Base-by-base conservation (phyloP, 2,888 invertebrate genomes). In the Ennomos fuscantarius region DNA sequence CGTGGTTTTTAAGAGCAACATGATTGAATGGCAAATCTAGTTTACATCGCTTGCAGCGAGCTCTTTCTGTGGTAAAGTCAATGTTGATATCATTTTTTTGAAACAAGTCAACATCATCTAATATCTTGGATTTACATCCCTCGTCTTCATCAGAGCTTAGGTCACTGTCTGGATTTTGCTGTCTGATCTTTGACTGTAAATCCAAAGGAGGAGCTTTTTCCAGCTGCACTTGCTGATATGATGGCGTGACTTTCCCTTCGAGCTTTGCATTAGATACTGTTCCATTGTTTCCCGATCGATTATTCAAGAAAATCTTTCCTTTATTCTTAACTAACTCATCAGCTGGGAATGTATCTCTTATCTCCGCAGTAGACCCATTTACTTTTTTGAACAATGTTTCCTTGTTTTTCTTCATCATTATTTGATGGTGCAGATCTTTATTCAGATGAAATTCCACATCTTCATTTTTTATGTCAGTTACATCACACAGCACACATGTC, bases 51-150 rank as follows among this genome's bases (percentile, higher is more conserved):
- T 34, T 52, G 40, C 57, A 57, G 13, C 37, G 11, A 8, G 74
- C 82, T 0, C 60, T 66, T 3, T 58, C 54, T 0, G 32, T 56
- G 10, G 70, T 72, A 11, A 80, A 68, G 54, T 81, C 68, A 1
- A 83, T 63, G 3, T 65, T 70, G 1, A 84, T 68, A 9, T 69
- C 55, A n/a, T 77, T 70, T 10, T 70, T 69, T 53, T 79, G 72
- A 31, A 77, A 78, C 31, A 64, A 62, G 6, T 44, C 13, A 1
- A 78, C 39, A 37, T 31, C 52, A 15, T 57, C 57, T n/a, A 57
- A 31, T 3, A 57, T 24, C 32, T 13, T 0, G 62, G 54, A 41
- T 0, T 13, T 47, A 24, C 34, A 8, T 0, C 48, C 24, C 1
- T 34, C 8, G 13, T 49, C 40, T 10, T 32, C 8, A n/a, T 11